These are phyloP conservation scores for Phainopepla nitens DNA, from an alignment of 2,113 vertebrate species.

Conservation along the genomic window DNA sequence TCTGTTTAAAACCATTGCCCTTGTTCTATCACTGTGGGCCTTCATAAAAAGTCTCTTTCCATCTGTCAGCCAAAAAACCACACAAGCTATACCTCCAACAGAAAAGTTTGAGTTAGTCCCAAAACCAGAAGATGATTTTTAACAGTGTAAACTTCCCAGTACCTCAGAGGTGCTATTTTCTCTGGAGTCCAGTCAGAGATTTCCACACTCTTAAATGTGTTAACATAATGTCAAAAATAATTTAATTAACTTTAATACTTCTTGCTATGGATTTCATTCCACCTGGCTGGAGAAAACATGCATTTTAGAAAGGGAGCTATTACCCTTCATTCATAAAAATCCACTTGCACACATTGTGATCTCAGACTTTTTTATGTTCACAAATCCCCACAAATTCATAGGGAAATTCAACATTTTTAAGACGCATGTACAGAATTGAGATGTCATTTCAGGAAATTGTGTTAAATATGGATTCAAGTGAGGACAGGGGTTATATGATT, in stretches of 20 bases:
- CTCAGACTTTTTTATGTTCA: background rate
- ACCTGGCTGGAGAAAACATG: background rate
- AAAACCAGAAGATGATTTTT: background rate
- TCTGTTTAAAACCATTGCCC: background rate
- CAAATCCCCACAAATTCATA: background rate
- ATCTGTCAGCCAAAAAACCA: background rate
- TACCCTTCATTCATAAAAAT: background rate
- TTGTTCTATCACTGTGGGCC: background rate
- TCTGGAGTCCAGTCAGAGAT: background rate
- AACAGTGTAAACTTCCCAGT: background rate
- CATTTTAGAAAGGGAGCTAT: background rate
- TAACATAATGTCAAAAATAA: background rate
- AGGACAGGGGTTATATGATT: fast-evolving
- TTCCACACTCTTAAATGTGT: background rate
- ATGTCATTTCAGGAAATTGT: background rate
- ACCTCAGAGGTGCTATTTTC: background rate
- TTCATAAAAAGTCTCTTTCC: background rate
- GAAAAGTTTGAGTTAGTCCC: background rate
- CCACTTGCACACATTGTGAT: background rate
- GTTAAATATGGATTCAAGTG: background rate
- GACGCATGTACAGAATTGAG: background rate
- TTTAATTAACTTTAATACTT: background rate
- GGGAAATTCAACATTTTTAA: background rate
- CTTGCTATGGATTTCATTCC: background rate
- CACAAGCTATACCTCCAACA: background rate